phyloP scores from a whole-genome alignment of 2,888 invertebrate species.

The Hirtodrosophila duncani region DNA sequence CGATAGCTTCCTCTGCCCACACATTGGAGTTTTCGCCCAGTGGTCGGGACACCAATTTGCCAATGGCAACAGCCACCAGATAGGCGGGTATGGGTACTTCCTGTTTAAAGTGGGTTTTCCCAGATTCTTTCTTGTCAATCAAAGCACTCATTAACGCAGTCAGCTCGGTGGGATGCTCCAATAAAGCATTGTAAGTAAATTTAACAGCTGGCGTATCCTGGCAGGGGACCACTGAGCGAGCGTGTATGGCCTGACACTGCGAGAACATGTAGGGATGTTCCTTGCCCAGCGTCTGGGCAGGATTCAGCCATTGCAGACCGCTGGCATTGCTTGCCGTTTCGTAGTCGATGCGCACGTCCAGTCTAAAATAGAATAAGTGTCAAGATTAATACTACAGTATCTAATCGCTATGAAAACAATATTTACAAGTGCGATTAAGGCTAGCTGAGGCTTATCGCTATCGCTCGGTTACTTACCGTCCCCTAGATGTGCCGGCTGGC shows the following conservation, averaged over 20 bases:
- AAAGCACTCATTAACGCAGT: constrained; percentile 94
- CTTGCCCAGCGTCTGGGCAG: constrained; percentile 92
- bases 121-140: constrained; percentile 78
- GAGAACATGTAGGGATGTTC: constrained; percentile 91
- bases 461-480: constrained; percentile 77
- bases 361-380: constrained; percentile 44
- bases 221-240: constrained; percentile 92
- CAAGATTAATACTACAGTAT: constrained; percentile 19
- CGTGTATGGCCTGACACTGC: constrained; percentile 93
- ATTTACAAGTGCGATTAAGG: constrained; percentile 50
- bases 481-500: constrained; percentile 79
- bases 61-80: constrained; percentile 92
- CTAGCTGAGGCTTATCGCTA: constrained; percentile 40
- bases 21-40: constrained; percentile 89
- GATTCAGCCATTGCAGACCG: constrained; percentile 93
- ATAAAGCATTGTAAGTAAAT: constrained; percentile 87
- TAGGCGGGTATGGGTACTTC: constrained; percentile 93
- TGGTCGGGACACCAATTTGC: constrained; percentile 85
- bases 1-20: constrained; percentile 92
- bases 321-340: constrained; percentile 87
- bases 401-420: no score
- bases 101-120: constrained; percentile 83
- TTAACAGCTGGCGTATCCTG: constrained; percentile 96
- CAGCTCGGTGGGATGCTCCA: constrained; percentile 86
- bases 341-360: constrained; percentile 82